Percentiles rank a stretch among this genome's conserved stretches.
Conservation (phyloP, 2,888 invertebrate genomes). For the Pseudococcus viburni region DNA sequence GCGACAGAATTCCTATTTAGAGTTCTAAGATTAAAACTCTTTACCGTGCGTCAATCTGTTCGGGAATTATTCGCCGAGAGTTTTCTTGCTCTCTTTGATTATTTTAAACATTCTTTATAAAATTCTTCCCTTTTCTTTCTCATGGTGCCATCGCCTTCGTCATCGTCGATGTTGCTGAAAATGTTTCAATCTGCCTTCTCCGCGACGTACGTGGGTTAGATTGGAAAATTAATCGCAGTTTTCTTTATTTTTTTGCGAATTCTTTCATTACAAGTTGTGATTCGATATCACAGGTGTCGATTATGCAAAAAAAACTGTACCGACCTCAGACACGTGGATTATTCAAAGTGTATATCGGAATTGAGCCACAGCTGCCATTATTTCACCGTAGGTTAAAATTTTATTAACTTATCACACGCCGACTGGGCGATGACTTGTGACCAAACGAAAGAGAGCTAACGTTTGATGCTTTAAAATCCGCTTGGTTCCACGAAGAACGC, state of each 20-base stretch:
- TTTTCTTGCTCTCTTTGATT: conserved; percentile 36
- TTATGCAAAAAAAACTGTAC: too few species aligned
- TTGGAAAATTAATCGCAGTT: too few species aligned
- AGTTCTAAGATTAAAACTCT: conserved; percentile 65
- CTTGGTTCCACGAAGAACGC: conserved; percentile 20
- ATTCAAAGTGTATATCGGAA: not conserved
- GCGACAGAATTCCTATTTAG: conserved; percentile 64
- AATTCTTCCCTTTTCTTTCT: conserved; percentile 19
- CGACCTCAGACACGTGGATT: too few species aligned
- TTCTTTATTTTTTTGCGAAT: too few species aligned
- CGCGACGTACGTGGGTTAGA: not conserved
- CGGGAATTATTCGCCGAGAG: conserved; percentile 32
- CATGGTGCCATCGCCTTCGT: not conserved
- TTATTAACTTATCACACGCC: conserved; percentile 27
- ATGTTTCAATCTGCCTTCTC: not conserved
- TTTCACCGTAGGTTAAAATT: conserved; percentile 26
- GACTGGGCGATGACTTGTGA: conserved; percentile 8
- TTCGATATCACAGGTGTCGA: too few species aligned
- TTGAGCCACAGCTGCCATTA: not conserved
- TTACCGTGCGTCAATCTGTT: conserved; percentile 55
- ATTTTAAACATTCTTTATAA: conserved; percentile 6
- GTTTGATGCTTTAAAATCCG: conserved; percentile 56
- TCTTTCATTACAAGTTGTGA: too few species aligned
- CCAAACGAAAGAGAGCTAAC: conserved; percentile 28
- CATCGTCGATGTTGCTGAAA: not conserved